A percentile compares a stretch with the other conserved stretches of the same genome.
Evolutionary conservation across 2,797 vertebrate genomes (phyloP).

Genomic region (Artibeus jamaicensis): DNA sequence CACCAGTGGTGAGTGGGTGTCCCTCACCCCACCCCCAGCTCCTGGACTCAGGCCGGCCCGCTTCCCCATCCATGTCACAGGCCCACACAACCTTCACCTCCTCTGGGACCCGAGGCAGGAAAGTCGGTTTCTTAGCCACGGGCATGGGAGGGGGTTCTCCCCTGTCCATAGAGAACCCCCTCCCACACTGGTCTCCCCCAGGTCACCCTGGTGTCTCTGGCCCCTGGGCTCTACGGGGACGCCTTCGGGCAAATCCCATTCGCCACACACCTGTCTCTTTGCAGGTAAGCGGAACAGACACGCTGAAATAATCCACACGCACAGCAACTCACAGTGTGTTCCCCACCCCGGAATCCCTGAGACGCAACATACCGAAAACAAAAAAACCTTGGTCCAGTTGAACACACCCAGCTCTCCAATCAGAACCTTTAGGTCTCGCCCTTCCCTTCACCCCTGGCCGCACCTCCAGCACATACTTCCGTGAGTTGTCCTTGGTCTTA

Average conservation of each 20-base stretch:
- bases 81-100: too few relatives aligned
- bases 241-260: fast-evolving
- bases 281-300: background rate
- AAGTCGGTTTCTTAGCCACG: background rate
- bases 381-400: background rate
- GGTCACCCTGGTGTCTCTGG: background rate
- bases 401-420: background rate
- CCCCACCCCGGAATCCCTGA: background rate
- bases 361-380: fast-evolving
- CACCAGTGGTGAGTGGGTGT: background rate
- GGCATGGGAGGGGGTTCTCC: background rate
- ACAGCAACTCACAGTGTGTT: fast-evolving
- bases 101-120: background rate
- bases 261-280: fast-evolving
- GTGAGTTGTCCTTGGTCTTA: background rate
- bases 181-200: background rate
- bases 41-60: background rate
- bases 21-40: background rate
- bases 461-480: background rate
- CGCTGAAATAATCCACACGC: background rate
- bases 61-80: too few relatives aligned
- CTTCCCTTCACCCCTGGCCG: background rate
- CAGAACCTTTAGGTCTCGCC: background rate
- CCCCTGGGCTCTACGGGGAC: background rate
- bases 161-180: background rate